These are phyloP conservation scores for Siphlonurus alternatus DNA, from an alignment of 2,888 invertebrate species.

Conservation along the genomic window DNA sequence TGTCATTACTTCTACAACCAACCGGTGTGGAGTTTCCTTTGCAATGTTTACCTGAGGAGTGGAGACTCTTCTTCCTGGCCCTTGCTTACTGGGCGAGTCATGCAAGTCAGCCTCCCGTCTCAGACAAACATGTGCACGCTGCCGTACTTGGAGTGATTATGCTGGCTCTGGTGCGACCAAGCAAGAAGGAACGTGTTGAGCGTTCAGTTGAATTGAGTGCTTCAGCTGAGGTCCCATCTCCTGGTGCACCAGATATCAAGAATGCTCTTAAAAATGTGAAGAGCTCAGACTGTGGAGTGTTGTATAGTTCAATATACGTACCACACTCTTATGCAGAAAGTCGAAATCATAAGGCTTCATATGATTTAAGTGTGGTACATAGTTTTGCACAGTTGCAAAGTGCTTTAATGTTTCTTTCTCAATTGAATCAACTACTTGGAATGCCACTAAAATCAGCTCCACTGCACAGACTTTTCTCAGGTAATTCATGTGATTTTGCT, in stretches of 20 bases:
- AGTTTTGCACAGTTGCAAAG: conserved; percentile 48
- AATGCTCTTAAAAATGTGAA: background rate
- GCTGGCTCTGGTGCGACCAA: conserved; percentile 20
- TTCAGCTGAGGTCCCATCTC: background rate
- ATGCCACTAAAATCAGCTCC: conserved; percentile 37
- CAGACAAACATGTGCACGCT: conserved; percentile 34
- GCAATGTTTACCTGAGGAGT: conserved; percentile 33
- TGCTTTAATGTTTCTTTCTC: conserved; percentile 37
- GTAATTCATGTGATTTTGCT: no score
- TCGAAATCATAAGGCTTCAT: background rate
- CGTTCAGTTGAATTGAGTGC: background rate
- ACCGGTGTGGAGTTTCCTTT: conserved; percentile 17
- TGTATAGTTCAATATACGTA: background rate
- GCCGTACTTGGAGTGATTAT: conserved; percentile 38
- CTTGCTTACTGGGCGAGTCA: conserved; percentile 38
- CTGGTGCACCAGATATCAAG: background rate
- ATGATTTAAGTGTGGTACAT: conserved; percentile 31
- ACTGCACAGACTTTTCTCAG: conserved; percentile 49
- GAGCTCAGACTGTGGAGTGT: conserved; percentile 9
- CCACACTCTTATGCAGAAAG: background rate
- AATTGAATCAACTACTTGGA: conserved; percentile 46
- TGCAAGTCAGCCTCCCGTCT: conserved; percentile 26
- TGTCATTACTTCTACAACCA: background rate
- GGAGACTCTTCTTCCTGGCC: conserved; percentile 39
- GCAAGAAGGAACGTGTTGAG: background rate